Evolutionary conservation across 2,888 invertebrate species (phyloP), one percentile per base, ranked within the genome.

Genomic region (Thera obeliscata): DNA sequence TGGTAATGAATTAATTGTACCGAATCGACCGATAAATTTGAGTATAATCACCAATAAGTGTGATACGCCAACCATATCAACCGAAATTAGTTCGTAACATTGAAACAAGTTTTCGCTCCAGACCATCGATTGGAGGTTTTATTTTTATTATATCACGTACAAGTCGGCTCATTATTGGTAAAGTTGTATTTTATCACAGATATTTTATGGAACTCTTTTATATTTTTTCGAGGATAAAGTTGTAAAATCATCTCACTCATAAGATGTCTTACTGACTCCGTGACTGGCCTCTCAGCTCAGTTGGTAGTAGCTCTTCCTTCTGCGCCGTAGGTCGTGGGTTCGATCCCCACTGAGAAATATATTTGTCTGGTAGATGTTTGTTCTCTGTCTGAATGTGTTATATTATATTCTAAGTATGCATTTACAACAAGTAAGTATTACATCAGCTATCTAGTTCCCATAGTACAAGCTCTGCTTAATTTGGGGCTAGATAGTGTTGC

Each of bases 21-120:
- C 80, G 73, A 78, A 78, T 81, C 76, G 80, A 75, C 68, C 76
- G 78, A 83, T 83, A 83, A 83, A 83, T 81, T 79, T 72, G 78
- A 78, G 78, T 76, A 78, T 84, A 84, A 85, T 83, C 80, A 74
- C 76, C 76, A 75, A 79, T 76, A 75, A 80, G 80, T 81, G 83
- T 83, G 78, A 84, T 80, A 81, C 76, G 76, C 78, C 71, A 76
- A 79, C 81, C 78, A 77, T 82, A 84, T 83, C 80, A 75, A 74
- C 77, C 76, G 76, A 87, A 69, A 86, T 87, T 84, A 81, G 83
- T 80, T 67, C 77, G 74, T 78, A 76, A 76, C 77, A 80, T 76
- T 68, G 75, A 71, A 82, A 81, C 83, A 64, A 73, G 79, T 81
- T 81, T 70, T 67, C 71, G 65, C 60, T 64, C 64, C 64, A 67